Evolutionary conservation across 1,140 invertebrate genomes (phyloP).

Genomic region (Drosophila subobscura): DNA sequence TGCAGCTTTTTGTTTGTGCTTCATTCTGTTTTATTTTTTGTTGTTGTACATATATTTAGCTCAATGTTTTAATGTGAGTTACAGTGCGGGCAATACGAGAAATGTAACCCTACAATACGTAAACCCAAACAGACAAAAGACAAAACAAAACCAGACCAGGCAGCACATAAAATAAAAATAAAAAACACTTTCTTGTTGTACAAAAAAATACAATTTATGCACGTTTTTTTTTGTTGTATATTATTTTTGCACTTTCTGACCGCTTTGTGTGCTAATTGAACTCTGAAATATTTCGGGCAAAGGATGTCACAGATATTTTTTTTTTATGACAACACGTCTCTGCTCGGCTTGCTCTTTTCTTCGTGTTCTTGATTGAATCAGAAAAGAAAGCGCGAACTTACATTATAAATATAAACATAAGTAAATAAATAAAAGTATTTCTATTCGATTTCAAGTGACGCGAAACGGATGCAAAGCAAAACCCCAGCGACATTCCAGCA

Average conservation of each 20-base stretch:
- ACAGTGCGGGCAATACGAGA: constrained; percentile 23
- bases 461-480: constrained; percentile 60
- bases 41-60: constrained; percentile 28
- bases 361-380: background rate
- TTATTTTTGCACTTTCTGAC: constrained; percentile 12
- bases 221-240: constrained; percentile 1
- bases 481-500: constrained; percentile 12
- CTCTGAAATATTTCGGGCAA: background rate
- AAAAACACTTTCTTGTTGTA: background rate
- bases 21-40: constrained; percentile 34
- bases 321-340: constrained; percentile 3
- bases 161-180: constrained; percentile 14
- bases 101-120: constrained; percentile 2
- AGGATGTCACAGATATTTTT: too few species aligned
- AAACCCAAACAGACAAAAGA: background rate
- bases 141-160: constrained; percentile 12
- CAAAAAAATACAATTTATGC: constrained; percentile 5
- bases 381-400: constrained; percentile 21
- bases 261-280: constrained; percentile 35
- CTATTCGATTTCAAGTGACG: constrained; percentile 67
- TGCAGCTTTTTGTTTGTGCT: constrained; percentile 4
- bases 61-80: constrained; percentile 65
- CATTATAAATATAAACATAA: constrained; percentile 6
- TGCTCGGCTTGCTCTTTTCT: background rate
- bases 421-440: constrained; percentile 43